phyloP scores from a whole-genome alignment of 2,888 invertebrate species.

The Arrhopalites spinosus region DNA sequence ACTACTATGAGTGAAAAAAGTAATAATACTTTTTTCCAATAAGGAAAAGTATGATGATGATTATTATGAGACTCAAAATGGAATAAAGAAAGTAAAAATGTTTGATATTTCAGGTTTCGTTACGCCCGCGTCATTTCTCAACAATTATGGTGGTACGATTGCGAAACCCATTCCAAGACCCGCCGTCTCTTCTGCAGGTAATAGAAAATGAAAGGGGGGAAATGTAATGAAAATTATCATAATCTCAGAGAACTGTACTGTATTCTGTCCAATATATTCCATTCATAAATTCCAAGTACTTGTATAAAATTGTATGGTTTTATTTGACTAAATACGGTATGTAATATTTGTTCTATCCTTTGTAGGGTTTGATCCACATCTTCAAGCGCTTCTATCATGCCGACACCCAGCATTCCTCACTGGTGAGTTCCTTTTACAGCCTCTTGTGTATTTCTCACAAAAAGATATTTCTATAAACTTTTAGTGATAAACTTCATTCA shows the following conservation, averaged over 20 bases:
- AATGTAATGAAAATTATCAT: too few relatives aligned
- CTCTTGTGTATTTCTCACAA: too few relatives aligned
- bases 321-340: too few relatives aligned
- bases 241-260: too few relatives aligned
- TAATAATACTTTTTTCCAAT: background rate
- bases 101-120: slow-evolving; percentile 51
- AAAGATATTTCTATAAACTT: too few relatives aligned
- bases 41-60: background rate
- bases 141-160: slow-evolving; percentile 59
- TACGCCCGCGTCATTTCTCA: slow-evolving; percentile 54
- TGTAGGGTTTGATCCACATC: slow-evolving; percentile 69
- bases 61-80: too few relatives aligned
- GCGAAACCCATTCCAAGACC: slow-evolving; percentile 86
- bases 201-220: too few relatives aligned
- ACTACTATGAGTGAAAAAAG: background rate
- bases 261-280: too few relatives aligned
- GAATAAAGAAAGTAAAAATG: background rate
- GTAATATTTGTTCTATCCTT: too few relatives aligned
- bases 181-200: slow-evolving; percentile 60
- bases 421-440: slow-evolving; percentile 69
- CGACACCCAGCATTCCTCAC: slow-evolving; percentile 82
- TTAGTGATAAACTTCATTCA: too few relatives aligned
- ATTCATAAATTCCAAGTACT: too few relatives aligned
- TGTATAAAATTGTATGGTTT: too few relatives aligned
- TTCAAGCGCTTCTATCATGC: slow-evolving; percentile 80